Percentiles rank a stretch among this genome's conserved stretches.
Conservation (phyloP, 2,888 invertebrate species). For the Formica aserva region DNA sequence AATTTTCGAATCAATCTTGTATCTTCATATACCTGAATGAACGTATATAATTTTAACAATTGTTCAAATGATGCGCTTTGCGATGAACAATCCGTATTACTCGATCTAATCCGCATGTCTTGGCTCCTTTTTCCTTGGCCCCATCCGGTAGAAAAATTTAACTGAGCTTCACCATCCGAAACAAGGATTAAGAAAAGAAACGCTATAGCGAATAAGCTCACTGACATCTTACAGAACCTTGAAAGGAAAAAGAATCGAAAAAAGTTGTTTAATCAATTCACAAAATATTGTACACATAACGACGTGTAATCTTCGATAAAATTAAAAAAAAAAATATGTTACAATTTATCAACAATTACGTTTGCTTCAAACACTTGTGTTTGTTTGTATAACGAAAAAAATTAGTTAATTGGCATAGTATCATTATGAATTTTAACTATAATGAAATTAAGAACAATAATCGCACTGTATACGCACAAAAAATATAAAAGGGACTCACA, state of each 20-base stretch:
- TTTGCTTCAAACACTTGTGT: background rate
- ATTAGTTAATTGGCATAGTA: background rate
- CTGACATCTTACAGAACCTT: conserved; percentile 66
- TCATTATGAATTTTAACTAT: background rate
- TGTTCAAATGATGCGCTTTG: conserved; percentile 74
- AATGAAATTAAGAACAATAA: background rate
- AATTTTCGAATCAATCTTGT: background rate
- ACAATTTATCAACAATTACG: background rate
- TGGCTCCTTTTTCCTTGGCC: conserved; percentile 77
- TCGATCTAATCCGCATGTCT: conserved; percentile 59
- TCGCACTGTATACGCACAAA: conserved; percentile 16
- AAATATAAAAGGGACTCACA: conserved; percentile 51
- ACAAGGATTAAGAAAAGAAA: conserved; percentile 68
- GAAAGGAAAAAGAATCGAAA: background rate
- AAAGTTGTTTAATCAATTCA: background rate
- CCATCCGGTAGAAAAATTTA: conserved; percentile 83
- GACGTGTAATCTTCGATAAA: background rate
- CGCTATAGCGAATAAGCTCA: conserved; percentile 60
- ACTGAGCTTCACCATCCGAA: conserved; percentile 72
- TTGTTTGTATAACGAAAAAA: background rate
- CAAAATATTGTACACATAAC: background rate
- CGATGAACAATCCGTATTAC: conserved; percentile 61
- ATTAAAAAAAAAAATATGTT: background rate
- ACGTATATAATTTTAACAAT: conserved; percentile 74
- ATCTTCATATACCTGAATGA: conserved; percentile 73